Evolutionary conservation across 2,888 invertebrate genomes (phyloP).

Genomic region (Dicyrtomina minuta): DNA sequence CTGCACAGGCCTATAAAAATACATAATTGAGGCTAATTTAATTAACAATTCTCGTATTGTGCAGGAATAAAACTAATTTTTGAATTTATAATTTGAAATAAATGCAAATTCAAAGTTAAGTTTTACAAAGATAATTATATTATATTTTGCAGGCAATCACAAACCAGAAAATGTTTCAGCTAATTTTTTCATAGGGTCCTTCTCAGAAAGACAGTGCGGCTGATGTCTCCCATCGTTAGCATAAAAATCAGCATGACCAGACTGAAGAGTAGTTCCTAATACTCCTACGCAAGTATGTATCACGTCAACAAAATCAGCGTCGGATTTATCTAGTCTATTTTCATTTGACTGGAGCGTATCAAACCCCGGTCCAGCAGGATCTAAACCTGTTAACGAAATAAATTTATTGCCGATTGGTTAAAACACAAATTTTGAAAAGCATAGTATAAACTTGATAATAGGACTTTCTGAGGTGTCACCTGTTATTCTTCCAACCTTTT

Average conservation of each 20-base stretch:
- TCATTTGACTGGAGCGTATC: background rate
- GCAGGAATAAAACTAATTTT: conserved; percentile 1
- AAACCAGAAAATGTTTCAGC: conserved; percentile 1
- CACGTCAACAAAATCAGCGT: conserved; percentile 3
- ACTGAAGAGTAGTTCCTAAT: background rate
- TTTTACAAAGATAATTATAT: too few species aligned
- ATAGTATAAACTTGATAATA: too few species aligned
- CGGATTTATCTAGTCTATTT: background rate
- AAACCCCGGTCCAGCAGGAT: conserved; percentile 3
- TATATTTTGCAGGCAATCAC: background rate
- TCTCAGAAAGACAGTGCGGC: background rate
- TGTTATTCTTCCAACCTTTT: background rate
- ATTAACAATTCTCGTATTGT: too few species aligned
- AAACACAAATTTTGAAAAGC: background rate
- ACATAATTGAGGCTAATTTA: too few species aligned
- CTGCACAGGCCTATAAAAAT: conserved; percentile 7
- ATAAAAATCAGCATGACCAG: conserved; percentile 11
- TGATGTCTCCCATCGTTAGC: background rate
- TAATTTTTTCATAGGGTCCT: background rate
- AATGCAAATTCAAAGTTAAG: too few species aligned
- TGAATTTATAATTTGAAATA: too few species aligned
- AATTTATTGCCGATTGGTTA: background rate
- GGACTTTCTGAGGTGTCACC: too few species aligned
- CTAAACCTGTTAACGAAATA: background rate
- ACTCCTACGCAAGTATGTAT: background rate